Evolutionary conservation across 1,140 invertebrate species (phyloP).

Genomic region (Pseudomyrmex cubaensis): DNA sequence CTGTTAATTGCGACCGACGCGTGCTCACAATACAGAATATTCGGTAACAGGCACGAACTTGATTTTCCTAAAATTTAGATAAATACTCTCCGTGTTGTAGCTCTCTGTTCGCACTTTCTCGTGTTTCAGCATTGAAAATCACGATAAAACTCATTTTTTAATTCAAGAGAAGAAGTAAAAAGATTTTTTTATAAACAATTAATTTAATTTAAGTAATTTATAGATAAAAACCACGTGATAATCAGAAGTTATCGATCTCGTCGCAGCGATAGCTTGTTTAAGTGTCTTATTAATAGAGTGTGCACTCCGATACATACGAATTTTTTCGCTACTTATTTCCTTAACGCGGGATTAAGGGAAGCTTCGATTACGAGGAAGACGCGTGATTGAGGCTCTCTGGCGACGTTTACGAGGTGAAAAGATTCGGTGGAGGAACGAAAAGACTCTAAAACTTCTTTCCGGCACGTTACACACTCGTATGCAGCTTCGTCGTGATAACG

Average conservation of each 20-base stretch:
- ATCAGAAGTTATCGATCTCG: too few species aligned
- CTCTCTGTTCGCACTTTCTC: not conserved
- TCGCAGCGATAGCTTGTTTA: not conserved
- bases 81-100: not conserved
- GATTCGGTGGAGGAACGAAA: constrained; percentile 47
- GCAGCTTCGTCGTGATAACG: constrained; percentile 3
- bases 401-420: constrained; percentile 61
- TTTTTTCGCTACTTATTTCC: constrained; percentile 37
- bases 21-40: not conserved
- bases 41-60: not conserved
- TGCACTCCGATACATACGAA: not conserved
- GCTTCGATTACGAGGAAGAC: constrained; percentile 48
- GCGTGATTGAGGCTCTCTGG: constrained; percentile 65
- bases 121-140: not conserved
- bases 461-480: not conserved
- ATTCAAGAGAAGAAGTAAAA: not conserved
- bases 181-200: too few species aligned
- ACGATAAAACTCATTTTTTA: not conserved
- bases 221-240: too few species aligned
- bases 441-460: constrained; percentile 16
- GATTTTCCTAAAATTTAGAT: not conserved
- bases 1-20: constrained; percentile 1
- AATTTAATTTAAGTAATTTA: too few species aligned
- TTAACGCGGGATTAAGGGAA: constrained; percentile 23
- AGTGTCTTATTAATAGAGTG: constrained; percentile 1